phyloP scores from a whole-genome alignment of 2,888 invertebrate genomes.

The Synanthedon andrenaeformis region DNA sequence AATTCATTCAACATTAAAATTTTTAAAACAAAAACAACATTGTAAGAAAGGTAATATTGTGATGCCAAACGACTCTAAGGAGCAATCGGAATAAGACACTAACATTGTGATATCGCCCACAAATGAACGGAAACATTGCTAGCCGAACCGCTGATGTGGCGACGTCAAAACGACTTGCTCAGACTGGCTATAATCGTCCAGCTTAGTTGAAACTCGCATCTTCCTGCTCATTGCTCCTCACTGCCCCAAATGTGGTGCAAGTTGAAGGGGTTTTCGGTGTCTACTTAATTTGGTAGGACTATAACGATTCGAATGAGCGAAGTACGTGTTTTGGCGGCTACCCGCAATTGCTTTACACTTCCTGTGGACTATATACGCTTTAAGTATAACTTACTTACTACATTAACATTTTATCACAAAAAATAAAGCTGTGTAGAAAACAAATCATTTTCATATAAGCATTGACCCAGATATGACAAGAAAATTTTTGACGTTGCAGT shows the following conservation, averaged over 20 bases:
- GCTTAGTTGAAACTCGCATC: conserved; percentile 27
- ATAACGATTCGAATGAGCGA: conserved; percentile 55
- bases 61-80: neutral
- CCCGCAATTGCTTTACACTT: conserved; percentile 49
- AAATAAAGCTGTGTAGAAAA: too few relatives aligned
- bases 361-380: conserved; percentile 2
- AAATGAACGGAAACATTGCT: conserved; percentile 42
- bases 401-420: too few relatives aligned
- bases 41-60: conserved; percentile 3
- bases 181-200: conserved; percentile 45
- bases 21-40: conserved; percentile 1
- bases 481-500: too few relatives aligned
- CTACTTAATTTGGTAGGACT: conserved; percentile 28
- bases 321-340: conserved; percentile 62
- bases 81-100: conserved; percentile 8
- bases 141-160: conserved; percentile 55
- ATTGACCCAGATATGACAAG: too few relatives aligned
- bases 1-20: too few relatives aligned
- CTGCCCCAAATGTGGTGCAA: conserved; percentile 12
- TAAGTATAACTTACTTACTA: neutral
- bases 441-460: too few relatives aligned
- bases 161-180: conserved; percentile 47
- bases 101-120: conserved; percentile 28
- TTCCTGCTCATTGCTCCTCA: conserved; percentile 13
- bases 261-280: conserved; percentile 17